Percentiles rank a stretch among this genome's conserved stretches.
These are phyloP conservation scores for Drosophila nigricruria DNA, from an alignment of 2,888 invertebrate species.

Conservation along the genomic window DNA sequence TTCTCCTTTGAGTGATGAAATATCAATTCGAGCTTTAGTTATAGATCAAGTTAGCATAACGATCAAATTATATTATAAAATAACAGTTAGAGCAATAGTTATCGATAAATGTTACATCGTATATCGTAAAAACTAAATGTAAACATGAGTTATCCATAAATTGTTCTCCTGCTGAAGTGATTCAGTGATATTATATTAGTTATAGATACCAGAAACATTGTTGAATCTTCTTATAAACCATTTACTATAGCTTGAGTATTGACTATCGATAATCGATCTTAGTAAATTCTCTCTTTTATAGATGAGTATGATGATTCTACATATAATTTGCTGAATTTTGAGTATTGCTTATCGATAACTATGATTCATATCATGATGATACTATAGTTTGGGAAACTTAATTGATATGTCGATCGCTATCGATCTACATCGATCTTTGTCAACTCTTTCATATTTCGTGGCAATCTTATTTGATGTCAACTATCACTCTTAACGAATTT, in stretches of 20 bases:
- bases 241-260: too few relatives aligned
- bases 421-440: slow-evolving; percentile 8
- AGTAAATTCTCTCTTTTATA: too few relatives aligned
- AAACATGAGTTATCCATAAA: too few relatives aligned
- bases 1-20: not conserved
- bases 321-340: not conserved
- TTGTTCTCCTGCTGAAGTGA: too few relatives aligned
- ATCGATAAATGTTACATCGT: too few relatives aligned
- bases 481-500: slow-evolving; percentile 34
- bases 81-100: too few relatives aligned
- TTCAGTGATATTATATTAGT: too few relatives aligned
- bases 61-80: not conserved
- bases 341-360: not conserved
- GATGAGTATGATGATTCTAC: too few relatives aligned
- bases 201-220: too few relatives aligned
- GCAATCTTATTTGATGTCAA: slow-evolving; percentile 3
- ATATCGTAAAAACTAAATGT: too few relatives aligned
- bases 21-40: not conserved
- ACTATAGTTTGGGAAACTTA: not conserved
- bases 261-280: too few relatives aligned
- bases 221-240: too few relatives aligned
- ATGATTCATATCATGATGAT: not conserved
- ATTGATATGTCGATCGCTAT: slow-evolving; percentile 2
- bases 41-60: not conserved
- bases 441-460: slow-evolving; percentile 13